A percentile compares a stretch with the other conserved stretches of the same genome.
Conservation (phyloP, 2,113 vertebrate genomes). For the Amphiprion percula region DNA sequence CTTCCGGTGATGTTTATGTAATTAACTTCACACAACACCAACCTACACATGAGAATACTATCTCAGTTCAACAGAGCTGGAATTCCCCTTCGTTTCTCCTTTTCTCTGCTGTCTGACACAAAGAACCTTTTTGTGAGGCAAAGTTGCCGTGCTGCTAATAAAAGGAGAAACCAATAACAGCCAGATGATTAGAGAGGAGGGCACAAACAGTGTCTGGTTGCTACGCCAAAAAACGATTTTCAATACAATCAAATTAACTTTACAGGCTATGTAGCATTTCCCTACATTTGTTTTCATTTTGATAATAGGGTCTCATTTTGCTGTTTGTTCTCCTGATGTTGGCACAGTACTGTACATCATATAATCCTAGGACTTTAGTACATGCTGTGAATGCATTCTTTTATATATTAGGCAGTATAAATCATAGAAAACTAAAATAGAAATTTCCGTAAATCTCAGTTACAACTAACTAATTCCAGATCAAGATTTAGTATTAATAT, state of each 20-base stretch:
- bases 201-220: neutral
- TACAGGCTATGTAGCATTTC: neutral
- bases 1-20: slow-evolving; percentile 21
- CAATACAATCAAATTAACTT: slow-evolving; percentile 19
- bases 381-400: no score
- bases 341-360: neutral
- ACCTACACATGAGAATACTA: slow-evolving; percentile 7
- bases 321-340: neutral
- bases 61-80: slow-evolving; percentile 9
- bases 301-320: neutral
- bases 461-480: neutral
- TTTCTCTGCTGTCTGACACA: slow-evolving; percentile 5
- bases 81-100: neutral
- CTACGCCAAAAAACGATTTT: slow-evolving; percentile 4
- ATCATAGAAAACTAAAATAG: no score
- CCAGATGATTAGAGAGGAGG: neutral
- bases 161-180: neutral
- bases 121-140: neutral
- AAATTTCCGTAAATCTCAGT: no score
- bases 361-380: neutral
- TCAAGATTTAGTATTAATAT: neutral
- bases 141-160: neutral
- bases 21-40: slow-evolving; percentile 17
- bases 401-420: no score
- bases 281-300: neutral